phyloP scores from a whole-genome alignment of 2,888 invertebrate species.

The Plebejus anna region DNA sequence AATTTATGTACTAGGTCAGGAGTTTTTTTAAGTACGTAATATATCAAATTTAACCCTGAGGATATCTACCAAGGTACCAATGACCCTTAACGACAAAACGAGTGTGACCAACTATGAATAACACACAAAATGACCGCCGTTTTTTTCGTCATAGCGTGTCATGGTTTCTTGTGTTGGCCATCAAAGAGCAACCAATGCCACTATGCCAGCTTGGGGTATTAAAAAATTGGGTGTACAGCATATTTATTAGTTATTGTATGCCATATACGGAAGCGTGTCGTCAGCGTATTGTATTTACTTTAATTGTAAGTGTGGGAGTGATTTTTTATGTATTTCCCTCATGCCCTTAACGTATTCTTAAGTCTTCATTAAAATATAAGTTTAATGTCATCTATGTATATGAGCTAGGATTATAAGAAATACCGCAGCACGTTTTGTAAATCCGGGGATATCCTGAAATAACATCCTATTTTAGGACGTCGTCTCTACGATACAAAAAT shows the following conservation, averaged over 20 bases:
- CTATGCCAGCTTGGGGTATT: neutral
- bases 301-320: slow-evolving; percentile 13
- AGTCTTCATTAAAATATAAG: neutral
- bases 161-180: neutral
- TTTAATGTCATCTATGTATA: neutral
- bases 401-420: too few species aligned
- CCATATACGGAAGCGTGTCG: slow-evolving; percentile 31
- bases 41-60: neutral
- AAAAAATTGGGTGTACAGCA: slow-evolving; percentile 1
- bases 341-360: neutral
- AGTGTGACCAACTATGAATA: neutral
- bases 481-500: too few species aligned
- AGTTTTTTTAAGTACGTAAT: neutral
- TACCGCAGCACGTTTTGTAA: too few species aligned
- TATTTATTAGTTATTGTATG: neutral
- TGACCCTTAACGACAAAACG: neutral
- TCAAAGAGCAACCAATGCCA: neutral
- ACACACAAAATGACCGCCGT: neutral
- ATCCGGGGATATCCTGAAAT: too few species aligned
- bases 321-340: neutral
- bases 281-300: slow-evolving; percentile 18
- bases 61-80: neutral
- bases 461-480: too few species aligned
- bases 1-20: too few species aligned
- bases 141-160: neutral